These are phyloP conservation scores for Rhynchonycteris naso DNA, from an alignment of 2,797 vertebrate species.

Conservation along the genomic window DNA sequence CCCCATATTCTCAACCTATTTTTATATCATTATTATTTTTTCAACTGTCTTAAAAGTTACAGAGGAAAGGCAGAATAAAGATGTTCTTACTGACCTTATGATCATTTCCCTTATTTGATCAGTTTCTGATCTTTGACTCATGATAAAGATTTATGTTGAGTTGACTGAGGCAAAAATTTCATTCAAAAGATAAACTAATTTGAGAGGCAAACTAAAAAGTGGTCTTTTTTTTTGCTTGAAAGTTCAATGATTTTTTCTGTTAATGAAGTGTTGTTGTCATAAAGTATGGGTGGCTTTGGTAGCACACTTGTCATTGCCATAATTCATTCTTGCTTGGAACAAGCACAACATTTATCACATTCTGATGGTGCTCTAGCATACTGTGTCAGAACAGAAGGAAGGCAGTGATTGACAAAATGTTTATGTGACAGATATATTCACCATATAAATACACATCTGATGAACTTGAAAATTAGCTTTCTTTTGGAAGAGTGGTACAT, in stretches of 20 bases:
- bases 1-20: background rate
- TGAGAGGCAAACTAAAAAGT: background rate
- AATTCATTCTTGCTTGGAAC: constrained; percentile 73
- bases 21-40: background rate
- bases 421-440: constrained; percentile 74
- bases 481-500: constrained; percentile 60
- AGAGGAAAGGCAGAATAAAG: background rate
- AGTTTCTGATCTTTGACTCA: background rate
- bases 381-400: constrained; percentile 75
- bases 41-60: background rate
- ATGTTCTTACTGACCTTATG: background rate
- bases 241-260: constrained; percentile 27
- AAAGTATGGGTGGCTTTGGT: constrained; percentile 41
- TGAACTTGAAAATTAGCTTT: constrained; percentile 75
- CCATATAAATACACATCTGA: constrained; percentile 74
- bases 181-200: constrained; percentile 18
- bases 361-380: constrained; percentile 32
- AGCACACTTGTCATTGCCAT: constrained; percentile 29
- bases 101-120: background rate
- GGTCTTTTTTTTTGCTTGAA: constrained; percentile 43
- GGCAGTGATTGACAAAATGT: constrained; percentile 77
- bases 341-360: constrained; percentile 39
- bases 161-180: constrained; percentile 25
- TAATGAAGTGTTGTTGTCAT: constrained; percentile 26
- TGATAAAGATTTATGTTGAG: background rate